Evolutionary conservation across 2,113 vertebrate genomes (phyloP).

Genomic region (Catharus minimus): DNA sequence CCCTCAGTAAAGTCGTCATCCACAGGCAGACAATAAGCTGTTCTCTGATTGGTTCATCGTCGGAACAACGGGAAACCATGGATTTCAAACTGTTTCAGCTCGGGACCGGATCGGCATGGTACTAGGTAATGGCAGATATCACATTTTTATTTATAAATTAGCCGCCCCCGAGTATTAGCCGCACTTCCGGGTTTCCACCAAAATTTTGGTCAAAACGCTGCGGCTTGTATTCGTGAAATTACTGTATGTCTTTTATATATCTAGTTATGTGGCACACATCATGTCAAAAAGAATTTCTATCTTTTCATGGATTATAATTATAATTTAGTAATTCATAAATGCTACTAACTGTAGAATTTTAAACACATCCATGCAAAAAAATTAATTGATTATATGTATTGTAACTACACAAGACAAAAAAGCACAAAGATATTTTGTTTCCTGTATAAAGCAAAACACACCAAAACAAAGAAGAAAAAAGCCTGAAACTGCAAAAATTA

Average conservation of each 20-base stretch:
- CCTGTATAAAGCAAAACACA: background rate
- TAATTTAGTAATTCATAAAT: background rate
- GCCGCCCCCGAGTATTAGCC: no score
- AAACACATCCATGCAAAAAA: background rate
- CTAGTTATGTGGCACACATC: accelerated
- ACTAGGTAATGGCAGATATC: no score
- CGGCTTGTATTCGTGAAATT: no score
- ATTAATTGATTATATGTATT: background rate
- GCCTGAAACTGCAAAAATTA: background rate
- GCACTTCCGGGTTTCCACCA: no score
- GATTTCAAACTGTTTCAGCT: no score
- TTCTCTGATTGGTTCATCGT: no score
- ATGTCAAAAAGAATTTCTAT: background rate
- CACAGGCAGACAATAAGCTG: no score
- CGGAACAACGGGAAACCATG: no score
- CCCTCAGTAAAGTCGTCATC: no score
- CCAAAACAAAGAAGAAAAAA: background rate
- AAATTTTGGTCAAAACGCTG: no score
- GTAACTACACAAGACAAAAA: background rate
- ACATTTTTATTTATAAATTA: no score
- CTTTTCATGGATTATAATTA: background rate
- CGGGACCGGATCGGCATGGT: no score
- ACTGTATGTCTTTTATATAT: background rate
- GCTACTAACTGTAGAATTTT: background rate
- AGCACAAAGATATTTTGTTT: background rate